These are phyloP conservation scores for Cyprinodon diabolis DNA, from an alignment of 2,797 vertebrate species.

Conservation along the genomic window DNA sequence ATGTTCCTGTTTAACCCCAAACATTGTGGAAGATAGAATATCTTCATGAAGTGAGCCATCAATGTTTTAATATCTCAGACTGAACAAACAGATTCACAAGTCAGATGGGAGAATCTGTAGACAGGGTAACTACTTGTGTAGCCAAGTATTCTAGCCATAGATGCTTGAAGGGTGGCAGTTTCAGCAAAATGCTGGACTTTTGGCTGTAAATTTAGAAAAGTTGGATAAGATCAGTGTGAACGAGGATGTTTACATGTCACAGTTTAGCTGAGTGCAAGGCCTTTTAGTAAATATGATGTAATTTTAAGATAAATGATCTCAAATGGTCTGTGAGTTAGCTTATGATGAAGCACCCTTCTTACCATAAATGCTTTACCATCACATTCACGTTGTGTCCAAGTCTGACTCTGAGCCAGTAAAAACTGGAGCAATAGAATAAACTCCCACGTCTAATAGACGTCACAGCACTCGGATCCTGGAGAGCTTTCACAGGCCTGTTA, in stretches of 20 bases:
- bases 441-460: slow-evolving; percentile 52
- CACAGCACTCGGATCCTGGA: slow-evolving; percentile 48
- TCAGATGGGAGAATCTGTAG: not conserved
- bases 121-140: no score
- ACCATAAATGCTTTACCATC: slow-evolving; percentile 17
- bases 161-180: not conserved
- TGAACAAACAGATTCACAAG: not conserved
- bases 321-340: not conserved
- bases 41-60: no score
- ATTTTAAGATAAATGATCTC: not conserved
- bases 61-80: not conserved
- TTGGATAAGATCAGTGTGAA: not conserved
- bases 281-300: not conserved
- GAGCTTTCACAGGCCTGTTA: slow-evolving; percentile 37
- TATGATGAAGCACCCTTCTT: not conserved
- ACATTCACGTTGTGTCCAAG: slow-evolving; percentile 24
- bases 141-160: no score
- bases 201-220: not conserved
- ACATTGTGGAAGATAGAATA: no score
- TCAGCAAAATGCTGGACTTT: not conserved
- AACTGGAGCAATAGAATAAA: slow-evolving; percentile 27
- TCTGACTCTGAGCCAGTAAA: slow-evolving; percentile 10
- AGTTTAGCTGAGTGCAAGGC: not conserved
- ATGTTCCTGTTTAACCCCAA: no score
- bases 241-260: not conserved